Percentiles rank a stretch among this genome's conserved stretches.
Evolutionary conservation across 2,888 invertebrate species (phyloP).

Genomic region (Allacma fusca): DNA sequence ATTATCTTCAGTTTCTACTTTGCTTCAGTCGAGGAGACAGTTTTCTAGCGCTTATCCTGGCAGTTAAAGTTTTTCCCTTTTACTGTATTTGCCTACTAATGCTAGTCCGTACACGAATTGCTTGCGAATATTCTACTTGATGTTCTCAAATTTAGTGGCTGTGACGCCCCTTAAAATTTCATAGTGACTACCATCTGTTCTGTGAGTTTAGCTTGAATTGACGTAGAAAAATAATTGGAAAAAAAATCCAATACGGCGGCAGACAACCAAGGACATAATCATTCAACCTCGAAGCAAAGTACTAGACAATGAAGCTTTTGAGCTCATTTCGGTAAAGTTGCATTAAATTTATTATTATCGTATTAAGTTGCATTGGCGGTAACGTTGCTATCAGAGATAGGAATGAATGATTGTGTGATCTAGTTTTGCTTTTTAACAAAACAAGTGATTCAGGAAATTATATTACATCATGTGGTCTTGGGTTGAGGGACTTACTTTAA

Average conservation of each 20-base stretch:
- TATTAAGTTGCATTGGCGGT: neutral
- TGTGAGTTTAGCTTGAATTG: too few relatives aligned
- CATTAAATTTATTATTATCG: neutral
- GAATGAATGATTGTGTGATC: neutral
- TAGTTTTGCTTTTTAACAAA: neutral
- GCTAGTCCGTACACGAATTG: too few relatives aligned
- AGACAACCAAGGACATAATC: neutral
- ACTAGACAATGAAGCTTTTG: slow-evolving; percentile 13
- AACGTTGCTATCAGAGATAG: too few relatives aligned
- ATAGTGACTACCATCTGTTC: too few relatives aligned
- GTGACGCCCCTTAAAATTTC: too few relatives aligned
- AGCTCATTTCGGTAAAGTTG: slow-evolving; percentile 22
- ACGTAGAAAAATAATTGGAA: too few relatives aligned
- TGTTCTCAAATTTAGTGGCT: too few relatives aligned
- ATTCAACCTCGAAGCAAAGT: neutral
- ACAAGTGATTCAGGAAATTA: neutral
- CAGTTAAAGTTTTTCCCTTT: too few relatives aligned
- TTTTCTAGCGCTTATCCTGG: neutral
- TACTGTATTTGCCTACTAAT: too few relatives aligned
- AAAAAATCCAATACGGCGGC: neutral
- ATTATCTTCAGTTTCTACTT: neutral
- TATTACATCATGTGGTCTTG: neutral
- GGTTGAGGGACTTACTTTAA: too few relatives aligned
- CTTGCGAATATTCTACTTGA: too few relatives aligned
- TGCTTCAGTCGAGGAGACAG: neutral